phyloP scores from a whole-genome alignment of 2,888 invertebrate genomes.

The Cerastis leucographa region DNA sequence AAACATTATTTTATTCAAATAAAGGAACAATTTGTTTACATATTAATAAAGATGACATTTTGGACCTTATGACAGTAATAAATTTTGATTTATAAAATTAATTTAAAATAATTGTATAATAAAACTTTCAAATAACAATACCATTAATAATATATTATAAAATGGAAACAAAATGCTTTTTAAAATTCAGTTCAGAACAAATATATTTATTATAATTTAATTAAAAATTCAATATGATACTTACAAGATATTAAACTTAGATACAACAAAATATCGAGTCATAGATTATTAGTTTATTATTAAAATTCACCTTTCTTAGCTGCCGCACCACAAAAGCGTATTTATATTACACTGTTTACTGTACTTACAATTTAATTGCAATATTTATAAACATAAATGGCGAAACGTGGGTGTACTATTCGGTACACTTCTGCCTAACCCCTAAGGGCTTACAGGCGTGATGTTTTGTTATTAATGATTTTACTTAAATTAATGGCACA shows the following conservation, averaged over 20 bases:
- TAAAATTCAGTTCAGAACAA: conserved; percentile 23
- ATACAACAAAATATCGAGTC: conserved; percentile 32
- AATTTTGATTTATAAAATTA: conserved; percentile 53
- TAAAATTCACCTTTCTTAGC: conserved; percentile 45
- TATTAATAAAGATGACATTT: neutral
- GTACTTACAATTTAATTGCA: conserved; percentile 64
- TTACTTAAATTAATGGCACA: conserved; percentile 50
- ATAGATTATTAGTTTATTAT: conserved; percentile 19
- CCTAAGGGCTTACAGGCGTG: too few relatives aligned
- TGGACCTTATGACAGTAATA: conserved; percentile 49
- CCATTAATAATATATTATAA: conserved; percentile 16
- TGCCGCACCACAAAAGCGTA: conserved; percentile 69
- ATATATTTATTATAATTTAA: neutral
- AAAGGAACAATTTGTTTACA: neutral
- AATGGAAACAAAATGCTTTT: conserved; percentile 2
- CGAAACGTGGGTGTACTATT: too few relatives aligned
- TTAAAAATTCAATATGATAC: conserved; percentile 23
- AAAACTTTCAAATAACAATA: conserved; percentile 33
- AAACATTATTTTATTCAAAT: neutral
- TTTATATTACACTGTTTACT: conserved; percentile 38
- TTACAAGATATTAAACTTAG: conserved; percentile 21
- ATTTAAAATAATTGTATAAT: conserved; percentile 47
- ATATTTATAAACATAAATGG: conserved; percentile 8
- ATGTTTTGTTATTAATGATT: conserved; percentile 4
- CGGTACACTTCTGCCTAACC: too few relatives aligned